Conservation (phyloP, 1,140 invertebrate species). For the Meloidogyne floridensis region DNA sequence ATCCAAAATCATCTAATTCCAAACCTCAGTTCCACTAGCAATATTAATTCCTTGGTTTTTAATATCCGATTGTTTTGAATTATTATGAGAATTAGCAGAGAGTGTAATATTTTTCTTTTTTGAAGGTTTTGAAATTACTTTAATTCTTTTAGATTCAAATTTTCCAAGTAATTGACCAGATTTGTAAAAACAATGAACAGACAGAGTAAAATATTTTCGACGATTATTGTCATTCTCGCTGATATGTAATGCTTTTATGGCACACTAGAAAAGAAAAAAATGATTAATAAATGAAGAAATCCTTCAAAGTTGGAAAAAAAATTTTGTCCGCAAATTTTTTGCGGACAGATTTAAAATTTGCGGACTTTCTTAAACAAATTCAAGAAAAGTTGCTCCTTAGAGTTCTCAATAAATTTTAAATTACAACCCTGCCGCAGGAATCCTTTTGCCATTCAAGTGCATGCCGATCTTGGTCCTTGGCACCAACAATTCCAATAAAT, state of each 20-base stretch:
- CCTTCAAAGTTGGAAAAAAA: not conserved
- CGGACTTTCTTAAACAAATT: not conserved
- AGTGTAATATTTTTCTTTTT: slow-evolving; percentile 99
- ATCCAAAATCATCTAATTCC: not conserved
- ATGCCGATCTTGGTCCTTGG: slow-evolving; percentile 96
- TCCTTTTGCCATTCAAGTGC: slow-evolving; percentile 85
- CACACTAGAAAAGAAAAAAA: slow-evolving; percentile 78
- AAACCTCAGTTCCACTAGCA: slow-evolving; percentile 81
- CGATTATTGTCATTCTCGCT: slow-evolving; percentile 91
- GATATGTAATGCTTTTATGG: slow-evolving; percentile 98
- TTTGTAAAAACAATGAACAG: slow-evolving; percentile 98
- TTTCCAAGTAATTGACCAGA: slow-evolving; percentile 96
- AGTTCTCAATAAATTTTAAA: not conserved
- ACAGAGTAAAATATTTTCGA: slow-evolving; percentile 97
- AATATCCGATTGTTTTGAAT: slow-evolving; percentile 80
- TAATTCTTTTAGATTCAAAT: slow-evolving; percentile 96
- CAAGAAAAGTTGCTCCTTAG: slow-evolving; percentile 11
- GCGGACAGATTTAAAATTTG: too few relatives aligned
- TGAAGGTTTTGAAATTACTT: slow-evolving; percentile 99
- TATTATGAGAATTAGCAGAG: slow-evolving; percentile 66
- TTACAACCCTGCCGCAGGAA: slow-evolving; percentile 68
- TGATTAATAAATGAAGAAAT: not conserved
- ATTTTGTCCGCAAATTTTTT: not conserved
- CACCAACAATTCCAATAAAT: slow-evolving; percentile 95
- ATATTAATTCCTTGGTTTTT: slow-evolving; percentile 77